Conservation (phyloP, 2,113 vertebrate genomes). For the Tricholaema leucomelas region DNA sequence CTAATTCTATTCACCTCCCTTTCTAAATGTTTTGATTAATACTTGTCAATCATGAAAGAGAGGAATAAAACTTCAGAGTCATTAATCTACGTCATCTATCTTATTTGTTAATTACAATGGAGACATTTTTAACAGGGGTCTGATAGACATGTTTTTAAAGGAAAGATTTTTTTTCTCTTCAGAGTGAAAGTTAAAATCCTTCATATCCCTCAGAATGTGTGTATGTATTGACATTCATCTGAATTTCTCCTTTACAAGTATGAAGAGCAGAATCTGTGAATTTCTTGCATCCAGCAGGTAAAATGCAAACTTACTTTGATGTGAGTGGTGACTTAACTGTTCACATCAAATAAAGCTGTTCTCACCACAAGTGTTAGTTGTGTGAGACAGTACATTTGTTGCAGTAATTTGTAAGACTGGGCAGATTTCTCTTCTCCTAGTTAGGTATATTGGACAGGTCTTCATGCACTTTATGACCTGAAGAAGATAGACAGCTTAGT, state of each 20-base stretch:
- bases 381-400: neutral
- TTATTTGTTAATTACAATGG: neutral
- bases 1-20: neutral
- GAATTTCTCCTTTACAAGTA: neutral
- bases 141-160: neutral
- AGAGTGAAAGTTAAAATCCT: neutral
- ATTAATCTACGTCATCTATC: neutral
- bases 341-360: neutral
- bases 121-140: neutral
- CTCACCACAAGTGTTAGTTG: neutral
- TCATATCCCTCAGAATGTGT: neutral
- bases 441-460: neutral
- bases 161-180: neutral
- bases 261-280: neutral
- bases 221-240: neutral
- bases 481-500: neutral
- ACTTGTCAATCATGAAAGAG: neutral
- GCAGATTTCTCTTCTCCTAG: neutral
- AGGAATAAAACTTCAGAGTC: neutral
- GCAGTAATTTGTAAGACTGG: neutral
- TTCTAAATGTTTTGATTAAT: neutral
- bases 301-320: neutral
- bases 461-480: neutral
- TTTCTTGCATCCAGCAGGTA: neutral
- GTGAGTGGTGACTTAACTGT: neutral